Conservation (phyloP, 35 echinoderm and acorn worm genomes). For the Lytechinus pictus region DNA sequence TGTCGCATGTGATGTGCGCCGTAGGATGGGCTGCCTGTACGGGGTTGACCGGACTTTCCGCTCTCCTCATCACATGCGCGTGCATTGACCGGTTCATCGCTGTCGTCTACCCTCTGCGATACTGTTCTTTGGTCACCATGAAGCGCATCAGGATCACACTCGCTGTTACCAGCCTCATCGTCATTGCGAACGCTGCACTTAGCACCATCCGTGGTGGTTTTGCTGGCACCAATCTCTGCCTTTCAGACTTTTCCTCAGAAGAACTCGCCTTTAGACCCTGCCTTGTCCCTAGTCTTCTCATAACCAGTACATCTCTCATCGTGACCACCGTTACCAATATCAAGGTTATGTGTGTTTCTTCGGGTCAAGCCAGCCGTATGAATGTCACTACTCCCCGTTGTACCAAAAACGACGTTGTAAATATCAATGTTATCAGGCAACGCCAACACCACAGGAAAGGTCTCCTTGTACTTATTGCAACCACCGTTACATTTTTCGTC, state of each 20-base stretch:
- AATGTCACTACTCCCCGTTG: not conserved
- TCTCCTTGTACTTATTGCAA: not conserved
- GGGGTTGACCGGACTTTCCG: not conserved
- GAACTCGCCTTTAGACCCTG: not conserved
- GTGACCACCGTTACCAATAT: not conserved
- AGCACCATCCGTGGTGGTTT: not conserved
- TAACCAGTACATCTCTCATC: not conserved
- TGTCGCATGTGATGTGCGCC: not conserved
- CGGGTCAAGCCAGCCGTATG: not conserved
- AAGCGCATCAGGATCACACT: not conserved
- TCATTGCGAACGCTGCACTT: not conserved
- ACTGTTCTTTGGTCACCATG: not conserved
- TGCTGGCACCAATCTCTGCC: not conserved
- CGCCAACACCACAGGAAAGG: not conserved
- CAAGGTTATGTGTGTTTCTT: not conserved
- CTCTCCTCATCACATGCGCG: not conserved
- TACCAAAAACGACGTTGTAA: not conserved
- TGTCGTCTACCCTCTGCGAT: not conserved
- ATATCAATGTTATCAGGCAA: not conserved
- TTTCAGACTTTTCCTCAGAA: not conserved
- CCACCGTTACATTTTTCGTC: not conserved
- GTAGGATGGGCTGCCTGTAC: not conserved
- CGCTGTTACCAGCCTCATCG: not conserved
- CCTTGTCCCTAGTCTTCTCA: slow-evolving; percentile 22
- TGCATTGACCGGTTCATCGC: not conserved